Evolutionary conservation across 2,113 vertebrate genomes (phyloP).

Genomic region (Marmota flaviventris): DNA sequence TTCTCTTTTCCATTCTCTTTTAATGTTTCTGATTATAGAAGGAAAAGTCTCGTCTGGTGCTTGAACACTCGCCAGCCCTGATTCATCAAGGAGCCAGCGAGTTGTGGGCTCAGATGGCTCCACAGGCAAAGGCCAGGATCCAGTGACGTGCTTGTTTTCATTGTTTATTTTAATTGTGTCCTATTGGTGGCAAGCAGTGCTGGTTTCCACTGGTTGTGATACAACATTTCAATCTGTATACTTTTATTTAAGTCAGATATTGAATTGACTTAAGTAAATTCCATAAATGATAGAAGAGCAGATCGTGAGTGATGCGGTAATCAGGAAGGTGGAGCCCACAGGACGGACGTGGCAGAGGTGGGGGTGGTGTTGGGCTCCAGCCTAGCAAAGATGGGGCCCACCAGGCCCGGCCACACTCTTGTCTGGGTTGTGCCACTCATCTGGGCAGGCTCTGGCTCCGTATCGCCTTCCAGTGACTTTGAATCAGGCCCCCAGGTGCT

Average conservation of each 20-base stretch:
- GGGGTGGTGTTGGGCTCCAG: rapidly evolving
- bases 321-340: rapidly evolving
- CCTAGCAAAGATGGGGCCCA: rapidly evolving
- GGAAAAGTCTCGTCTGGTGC: background rate
- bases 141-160: rapidly evolving
- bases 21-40: conserved; percentile 42
- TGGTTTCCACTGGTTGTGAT: background rate
- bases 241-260: background rate
- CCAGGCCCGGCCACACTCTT: rapidly evolving
- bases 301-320: too few species aligned
- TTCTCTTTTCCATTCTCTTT: background rate
- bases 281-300: background rate
- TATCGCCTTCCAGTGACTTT: conserved; percentile 13
- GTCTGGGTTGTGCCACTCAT: too few species aligned
- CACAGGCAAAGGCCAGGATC: rapidly evolving
- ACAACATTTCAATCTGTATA: background rate
- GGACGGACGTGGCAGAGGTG: rapidly evolving
- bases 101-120: background rate
- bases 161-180: background rate
- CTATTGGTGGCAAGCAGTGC: background rate
- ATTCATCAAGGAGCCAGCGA: background rate
- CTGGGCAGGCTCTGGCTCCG: background rate
- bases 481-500: background rate
- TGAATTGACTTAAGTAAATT: background rate
- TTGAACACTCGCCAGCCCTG: background rate